Evolutionary conservation across 2,113 vertebrate species (phyloP).

Genomic region (Gymnogyps californianus): DNA sequence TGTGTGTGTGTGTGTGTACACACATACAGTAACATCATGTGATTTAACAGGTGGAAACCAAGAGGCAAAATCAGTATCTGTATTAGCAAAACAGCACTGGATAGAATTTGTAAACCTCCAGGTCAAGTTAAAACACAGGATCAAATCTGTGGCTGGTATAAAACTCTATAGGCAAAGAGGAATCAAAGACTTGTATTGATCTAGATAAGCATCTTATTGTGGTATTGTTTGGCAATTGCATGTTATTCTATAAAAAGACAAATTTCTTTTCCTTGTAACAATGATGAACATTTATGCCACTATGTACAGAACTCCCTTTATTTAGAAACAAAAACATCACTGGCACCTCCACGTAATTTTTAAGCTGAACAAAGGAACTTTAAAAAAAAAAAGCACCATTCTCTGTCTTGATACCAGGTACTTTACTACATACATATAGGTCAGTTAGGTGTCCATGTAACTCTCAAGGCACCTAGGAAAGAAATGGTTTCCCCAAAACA

Average conservation of each 20-base stretch:
- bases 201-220: background rate
- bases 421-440: background rate
- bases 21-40: fast-evolving
- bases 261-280: background rate
- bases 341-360: background rate
- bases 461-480: background rate
- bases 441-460: background rate
- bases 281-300: background rate
- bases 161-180: background rate
- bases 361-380: background rate
- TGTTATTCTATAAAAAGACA: background rate
- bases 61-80: background rate
- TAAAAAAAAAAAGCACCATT: background rate
- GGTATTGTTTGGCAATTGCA: background rate
- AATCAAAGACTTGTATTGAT: background rate
- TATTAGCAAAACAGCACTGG: background rate
- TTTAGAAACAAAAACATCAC: background rate
- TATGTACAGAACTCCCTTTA: background rate
- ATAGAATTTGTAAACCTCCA: background rate
- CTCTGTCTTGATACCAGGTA: background rate
- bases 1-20: too few relatives aligned
- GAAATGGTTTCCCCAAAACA: background rate
- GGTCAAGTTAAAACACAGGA: background rate
- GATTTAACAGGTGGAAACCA: background rate
- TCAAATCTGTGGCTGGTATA: background rate